Conservation (phyloP, 1,140 invertebrate species). For the Geopemphigus sp. region DNA sequence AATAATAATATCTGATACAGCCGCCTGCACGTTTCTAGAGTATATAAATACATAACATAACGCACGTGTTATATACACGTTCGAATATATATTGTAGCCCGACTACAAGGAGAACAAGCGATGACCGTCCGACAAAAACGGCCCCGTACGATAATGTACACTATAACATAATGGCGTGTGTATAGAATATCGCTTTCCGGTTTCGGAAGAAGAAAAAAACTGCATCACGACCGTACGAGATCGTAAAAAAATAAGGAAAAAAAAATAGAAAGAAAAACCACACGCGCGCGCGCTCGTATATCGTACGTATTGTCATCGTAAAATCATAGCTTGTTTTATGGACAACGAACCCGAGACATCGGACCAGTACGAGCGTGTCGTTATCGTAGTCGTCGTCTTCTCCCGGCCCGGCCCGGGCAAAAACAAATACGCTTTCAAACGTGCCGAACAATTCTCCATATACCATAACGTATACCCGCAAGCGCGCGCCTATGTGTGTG, state of each 20-base stretch:
- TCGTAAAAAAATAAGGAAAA: constrained; percentile 17
- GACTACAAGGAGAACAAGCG: too few relatives aligned
- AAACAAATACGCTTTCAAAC: constrained; percentile 31
- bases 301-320: constrained; percentile 18
- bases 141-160: too few relatives aligned
- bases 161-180: too few relatives aligned
- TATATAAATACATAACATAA: too few relatives aligned
- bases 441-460: constrained; percentile 1
- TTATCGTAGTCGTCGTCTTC: constrained; percentile 9
- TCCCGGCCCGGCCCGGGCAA: neutral
- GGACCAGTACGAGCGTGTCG: neutral
- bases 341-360: constrained; percentile 17
- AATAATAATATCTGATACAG: neutral
- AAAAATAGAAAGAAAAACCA: constrained; percentile 1
- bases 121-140: too few relatives aligned
- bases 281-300: neutral
- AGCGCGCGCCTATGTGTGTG: neutral
- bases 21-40: neutral
- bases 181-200: constrained; percentile 3
- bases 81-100: too few relatives aligned
- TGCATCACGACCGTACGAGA: constrained; percentile 22
- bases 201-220: constrained; percentile 17
- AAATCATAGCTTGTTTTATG: constrained; percentile 34
- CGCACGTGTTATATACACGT: too few relatives aligned
- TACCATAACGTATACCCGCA: neutral